Evolutionary conservation across 1,140 invertebrate species (phyloP), one percentile per base, ranked within the genome.

Genomic region (Megathymus violae): DNA sequence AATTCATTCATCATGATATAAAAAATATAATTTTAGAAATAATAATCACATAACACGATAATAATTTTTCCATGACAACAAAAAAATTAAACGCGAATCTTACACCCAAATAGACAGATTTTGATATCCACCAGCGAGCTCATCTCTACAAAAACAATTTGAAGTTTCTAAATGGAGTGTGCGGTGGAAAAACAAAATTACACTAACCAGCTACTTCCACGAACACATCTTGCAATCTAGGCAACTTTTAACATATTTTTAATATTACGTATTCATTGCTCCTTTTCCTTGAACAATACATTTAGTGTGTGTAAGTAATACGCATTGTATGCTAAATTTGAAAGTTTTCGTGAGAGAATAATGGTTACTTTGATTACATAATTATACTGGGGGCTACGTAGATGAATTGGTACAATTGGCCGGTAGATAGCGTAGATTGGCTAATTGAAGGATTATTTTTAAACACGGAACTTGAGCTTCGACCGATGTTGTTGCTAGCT

Each of bases 381-480:
- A 47, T 59, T 56, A 56, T 19, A 14, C 13, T 10, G 40, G 40
- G 40, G 52, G 52, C 61, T 61, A 68, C 64, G 63, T 67, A 67
- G 52, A 70, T 69, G 68, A 76, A 82, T 84, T 80, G 74, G 44
- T 66, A 69, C 71, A 82, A 82, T 83, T 79, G 78, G 64, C 44
- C 41, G 40, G 58, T 54, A 69, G 70, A 71, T 68, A 60, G 54
- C 59, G 59, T 76, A 77, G 64, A 82, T 82, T 80, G 81, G 63
- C 69, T 79, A 80, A 85, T 81, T 82, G 76, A 70, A 54, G 64
- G 69, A 70, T 80, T 82, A 85, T 85, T 78, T 82, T 81, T 82
- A 82, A 77, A 77, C 70, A 51, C 59, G 60, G 65, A 68, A 64
- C 61, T 27, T 16, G 48, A 50, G 38, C 14, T 47, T 40, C n/a